phyloP scores from a whole-genome alignment of 2,113 vertebrate species.

The Diadophis punctatus region DNA sequence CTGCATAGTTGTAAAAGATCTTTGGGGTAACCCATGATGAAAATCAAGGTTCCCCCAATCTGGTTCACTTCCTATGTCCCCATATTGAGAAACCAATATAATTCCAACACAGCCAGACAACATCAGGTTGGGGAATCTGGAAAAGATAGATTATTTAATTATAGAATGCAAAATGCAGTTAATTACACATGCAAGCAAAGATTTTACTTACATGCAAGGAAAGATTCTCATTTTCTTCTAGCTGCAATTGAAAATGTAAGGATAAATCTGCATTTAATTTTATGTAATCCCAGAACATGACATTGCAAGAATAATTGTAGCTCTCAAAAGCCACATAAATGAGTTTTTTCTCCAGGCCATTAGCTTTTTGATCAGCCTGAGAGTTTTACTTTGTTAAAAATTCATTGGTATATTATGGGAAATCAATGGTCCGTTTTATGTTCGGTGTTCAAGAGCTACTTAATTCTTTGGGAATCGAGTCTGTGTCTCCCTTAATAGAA shows the following conservation, averaged over 20 bases:
- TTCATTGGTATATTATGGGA: conserved; percentile 16
- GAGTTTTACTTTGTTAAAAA: conserved; percentile 25
- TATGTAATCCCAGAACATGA: conserved; percentile 28
- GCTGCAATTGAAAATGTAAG: not conserved
- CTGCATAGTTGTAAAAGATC: not conserved
- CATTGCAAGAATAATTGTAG: conserved; percentile 10
- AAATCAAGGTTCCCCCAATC: not conserved
- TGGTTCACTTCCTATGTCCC: not conserved
- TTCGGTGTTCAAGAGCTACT: conserved; percentile 1
- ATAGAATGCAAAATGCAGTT: not conserved
- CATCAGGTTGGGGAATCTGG: not conserved
- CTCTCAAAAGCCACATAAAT: conserved; percentile 36
- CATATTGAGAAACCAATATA: not conserved
- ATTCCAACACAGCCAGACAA: not conserved
- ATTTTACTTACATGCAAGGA: not conserved
- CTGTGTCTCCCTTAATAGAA: not conserved
- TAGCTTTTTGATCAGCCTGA: conserved; percentile 27
- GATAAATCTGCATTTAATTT: conserved; percentile 39
- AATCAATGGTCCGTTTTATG: not conserved
- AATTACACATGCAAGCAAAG: not conserved
- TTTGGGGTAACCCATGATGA: not conserved
- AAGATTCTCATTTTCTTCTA: not conserved
- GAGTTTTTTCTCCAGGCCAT: conserved; percentile 28
- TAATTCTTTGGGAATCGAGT: conserved; percentile 14
- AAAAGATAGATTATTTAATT: not conserved